phyloP scores from a whole-genome alignment of 1,140 invertebrate species.

The Agrypnia vestita region DNA sequence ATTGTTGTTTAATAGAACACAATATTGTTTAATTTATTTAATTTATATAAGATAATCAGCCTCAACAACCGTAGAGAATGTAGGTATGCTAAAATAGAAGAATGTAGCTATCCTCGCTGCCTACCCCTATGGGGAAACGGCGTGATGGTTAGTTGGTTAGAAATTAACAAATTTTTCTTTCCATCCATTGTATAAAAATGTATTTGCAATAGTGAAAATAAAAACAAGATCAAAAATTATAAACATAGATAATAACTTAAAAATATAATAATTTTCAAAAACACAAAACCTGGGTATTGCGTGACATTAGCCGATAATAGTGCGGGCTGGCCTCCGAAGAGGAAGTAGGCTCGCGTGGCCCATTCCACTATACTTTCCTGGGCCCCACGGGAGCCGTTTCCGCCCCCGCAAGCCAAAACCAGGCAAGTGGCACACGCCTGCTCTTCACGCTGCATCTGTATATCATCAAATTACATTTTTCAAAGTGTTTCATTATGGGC shows the following conservation, averaged over 20 bases:
- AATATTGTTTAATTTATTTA: no score
- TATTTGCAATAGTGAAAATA: no score
- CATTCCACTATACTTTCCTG: conserved; percentile 83
- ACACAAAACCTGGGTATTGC: conserved; percentile 25
- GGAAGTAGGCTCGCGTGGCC: conserved; percentile 93
- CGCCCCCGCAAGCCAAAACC: conserved; percentile 85
- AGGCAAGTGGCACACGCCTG: conserved; percentile 93
- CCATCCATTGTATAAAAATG: no score
- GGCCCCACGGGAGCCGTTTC: conserved; percentile 68
- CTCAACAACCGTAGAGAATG: no score
- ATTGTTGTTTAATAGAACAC: no score
- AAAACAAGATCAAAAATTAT: no score
- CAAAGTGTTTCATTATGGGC: neutral
- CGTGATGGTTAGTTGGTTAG: no score
- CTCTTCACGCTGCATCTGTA: conserved; percentile 81
- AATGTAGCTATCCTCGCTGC: no score
- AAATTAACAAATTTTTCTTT: no score
- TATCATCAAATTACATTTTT: conserved; percentile 4
- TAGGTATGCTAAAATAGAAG: no score
- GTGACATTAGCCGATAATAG: conserved; percentile 60
- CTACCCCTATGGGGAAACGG: no score
- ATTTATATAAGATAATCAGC: no score
- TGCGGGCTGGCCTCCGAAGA: conserved; percentile 88
- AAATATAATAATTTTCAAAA: neutral
- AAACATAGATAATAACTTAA: conserved; percentile 9